These are phyloP conservation scores for Sebastiscus albofasciatus DNA, from an alignment of 2,797 vertebrate genomes.

Conservation along the genomic window DNA sequence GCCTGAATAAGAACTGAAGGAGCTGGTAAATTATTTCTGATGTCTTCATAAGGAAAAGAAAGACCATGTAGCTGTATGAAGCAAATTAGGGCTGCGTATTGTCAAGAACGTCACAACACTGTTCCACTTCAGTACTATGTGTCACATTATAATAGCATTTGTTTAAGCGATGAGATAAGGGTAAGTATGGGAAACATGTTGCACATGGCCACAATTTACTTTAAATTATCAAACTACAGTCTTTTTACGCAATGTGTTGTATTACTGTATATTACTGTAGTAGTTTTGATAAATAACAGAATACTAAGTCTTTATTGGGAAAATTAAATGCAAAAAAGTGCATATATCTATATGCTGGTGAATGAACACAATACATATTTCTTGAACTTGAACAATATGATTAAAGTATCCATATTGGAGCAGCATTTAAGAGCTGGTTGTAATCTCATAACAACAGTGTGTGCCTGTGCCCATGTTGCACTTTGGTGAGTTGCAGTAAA, in stretches of 20 bases:
- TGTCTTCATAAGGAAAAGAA: slow-evolving; percentile 36
- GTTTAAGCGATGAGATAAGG: not conserved
- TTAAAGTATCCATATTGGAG: not conserved
- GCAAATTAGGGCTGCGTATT: slow-evolving; percentile 16
- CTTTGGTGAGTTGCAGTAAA: not conserved
- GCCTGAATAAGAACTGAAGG: slow-evolving; percentile 39
- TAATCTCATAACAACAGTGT: not conserved
- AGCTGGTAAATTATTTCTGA: slow-evolving; percentile 48
- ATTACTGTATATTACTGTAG: not conserved
- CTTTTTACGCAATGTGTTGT: not conserved
- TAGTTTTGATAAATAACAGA: not conserved
- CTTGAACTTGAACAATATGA: not conserved
- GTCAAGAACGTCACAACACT: slow-evolving; percentile 2
- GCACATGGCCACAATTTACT: not conserved
- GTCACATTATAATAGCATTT: slow-evolving; percentile 5
- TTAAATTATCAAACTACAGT: not conserved
- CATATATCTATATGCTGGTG: not conserved
- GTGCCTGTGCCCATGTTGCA: not conserved
- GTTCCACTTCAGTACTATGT: slow-evolving; percentile 3
- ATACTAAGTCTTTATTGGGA: not conserved
- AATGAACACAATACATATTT: not conserved
- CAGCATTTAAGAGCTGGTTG: no score
- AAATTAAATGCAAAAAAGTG: not conserved
- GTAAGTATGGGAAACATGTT: not conserved
- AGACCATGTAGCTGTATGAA: not conserved